Evolutionary conservation across 2,113 vertebrate genomes (phyloP), one percentile per base, ranked within the genome.

Genomic region (Natator depressus): DNA sequence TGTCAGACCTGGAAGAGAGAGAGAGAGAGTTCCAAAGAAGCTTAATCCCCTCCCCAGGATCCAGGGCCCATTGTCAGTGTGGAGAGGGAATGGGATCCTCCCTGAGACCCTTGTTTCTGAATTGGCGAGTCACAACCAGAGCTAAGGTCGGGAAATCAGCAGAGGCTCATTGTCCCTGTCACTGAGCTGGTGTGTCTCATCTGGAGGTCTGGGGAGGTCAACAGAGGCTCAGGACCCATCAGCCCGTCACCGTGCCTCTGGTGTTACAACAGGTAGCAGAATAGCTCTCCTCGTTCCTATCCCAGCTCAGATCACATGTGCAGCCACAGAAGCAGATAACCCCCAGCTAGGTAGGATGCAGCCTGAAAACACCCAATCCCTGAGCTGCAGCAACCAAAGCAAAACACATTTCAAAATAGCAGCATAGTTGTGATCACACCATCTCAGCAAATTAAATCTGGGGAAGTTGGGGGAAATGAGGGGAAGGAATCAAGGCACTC

Each of bases 381-480:
- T 14, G 38, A 47, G 42, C 75, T 78, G 42, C 38, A 29, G 38
- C 42, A 25, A 47, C 75, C 22, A 78, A 78, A 78, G 75, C 42
- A 22, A 46, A 54, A 54, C 53, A 78, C 42, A 29, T 46, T 78
- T 42, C 55, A 91, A 88, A 90, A 9, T 4, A n/a, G 42, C 91
- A 90, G 51, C 85, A 46, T 3, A 2, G 0, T 11, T 55, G 14
- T 13, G 3, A 5, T 72, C 0, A 2, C 27, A 0, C 38, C 7
- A 42, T 14, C 42, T 3, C 0, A 2, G 49, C 50, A 0, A 0
- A 0, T 0, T 0, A 1, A n/a, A 38, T 3, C 5, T 1, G 0
- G 0, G 0, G 31, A 2, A 29, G 54, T 22, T 24, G 7, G 49
- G 81, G 17, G 82, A 49, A 57, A 2, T 72, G 35, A 19, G 55